Evolutionary conservation across 2,113 vertebrate genomes (phyloP), one percentile per base, ranked within the genome.

Genomic region (Apodemus speciosus): DNA sequence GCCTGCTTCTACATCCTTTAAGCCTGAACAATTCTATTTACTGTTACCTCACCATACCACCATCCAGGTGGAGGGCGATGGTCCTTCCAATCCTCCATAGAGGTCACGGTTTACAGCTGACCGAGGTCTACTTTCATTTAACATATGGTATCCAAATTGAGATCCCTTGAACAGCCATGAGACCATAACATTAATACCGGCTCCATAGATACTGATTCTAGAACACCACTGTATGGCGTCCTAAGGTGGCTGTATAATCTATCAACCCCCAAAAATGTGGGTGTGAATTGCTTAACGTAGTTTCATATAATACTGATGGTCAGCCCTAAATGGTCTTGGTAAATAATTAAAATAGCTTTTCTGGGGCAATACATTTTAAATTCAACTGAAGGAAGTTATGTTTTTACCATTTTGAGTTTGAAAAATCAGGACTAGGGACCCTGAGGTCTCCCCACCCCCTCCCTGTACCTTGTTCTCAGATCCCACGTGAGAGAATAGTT

Each of bases 301-400:
- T 84, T 30, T 56, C 20, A 32, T 2, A 14, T 0, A 40, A 40
- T 79, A 73, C 16, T 56, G 58, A 79, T 38, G 32, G 38, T 53
- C 11, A 0, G 60, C 2, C 25, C 81, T 85, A 66, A 43, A 13
- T 35, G 40, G 46, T 56, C 23, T 84, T 83, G 40, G 83, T 38
- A 49, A 73, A 73, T 85, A 93, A 88, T 88, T 66, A 72, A 93
- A 25, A 62, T n/a, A 64, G 20, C 46, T 80, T 40, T 79, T 38
- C 73, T 53, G 40, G 93, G 83, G 43, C 13, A 75, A 79, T 84
- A 62, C 62, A 64, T 86, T 89, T 93, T 75, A 94, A 93, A 94
- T 86, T 89, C 51, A 32, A 23, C 46, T 86, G 88, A 76, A 93
- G 75, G 89, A 66, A 72, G 35, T 53, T 60, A 49, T 64, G 71